Percentiles rank a stretch among this genome's conserved stretches.
Conservation (phyloP, 2,888 invertebrate species). For the Epistrophe grossulariae region DNA sequence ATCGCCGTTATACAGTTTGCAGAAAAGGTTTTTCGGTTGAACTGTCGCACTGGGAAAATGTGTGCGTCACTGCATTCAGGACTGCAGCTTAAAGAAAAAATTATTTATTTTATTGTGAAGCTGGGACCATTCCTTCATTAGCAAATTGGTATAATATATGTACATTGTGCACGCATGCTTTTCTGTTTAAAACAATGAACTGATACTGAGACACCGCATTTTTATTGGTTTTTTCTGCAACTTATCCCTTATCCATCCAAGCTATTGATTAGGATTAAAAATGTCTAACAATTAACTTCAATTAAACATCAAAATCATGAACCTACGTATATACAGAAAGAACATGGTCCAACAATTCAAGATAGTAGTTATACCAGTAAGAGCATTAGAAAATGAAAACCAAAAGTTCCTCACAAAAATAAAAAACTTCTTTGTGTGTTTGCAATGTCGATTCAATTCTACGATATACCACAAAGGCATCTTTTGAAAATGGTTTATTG, state of each 20-base stretch:
- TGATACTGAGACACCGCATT: neutral
- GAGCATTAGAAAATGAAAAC: conserved; percentile 18
- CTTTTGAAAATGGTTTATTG: conserved; percentile 44
- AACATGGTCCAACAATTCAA: conserved; percentile 30
- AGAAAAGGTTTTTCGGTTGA: too few relatives aligned
- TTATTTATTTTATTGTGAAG: too few relatives aligned
- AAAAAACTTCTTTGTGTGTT: neutral
- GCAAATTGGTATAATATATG: too few relatives aligned
- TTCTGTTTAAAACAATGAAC: neutral
- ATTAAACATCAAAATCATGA: conserved; percentile 37
- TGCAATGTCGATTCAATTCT: neutral
- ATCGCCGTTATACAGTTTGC: too few relatives aligned
- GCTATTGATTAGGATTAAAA: neutral
- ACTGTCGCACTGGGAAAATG: too few relatives aligned
- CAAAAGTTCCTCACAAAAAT: neutral
- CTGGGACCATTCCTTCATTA: too few relatives aligned
- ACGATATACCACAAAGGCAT: conserved; percentile 1
- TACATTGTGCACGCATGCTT: neutral
- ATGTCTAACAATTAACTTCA: conserved; percentile 53
- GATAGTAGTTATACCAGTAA: neutral
- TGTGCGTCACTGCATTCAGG: too few relatives aligned
- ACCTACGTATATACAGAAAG: neutral
- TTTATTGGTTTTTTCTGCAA: neutral
- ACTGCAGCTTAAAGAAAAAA: too few relatives aligned
- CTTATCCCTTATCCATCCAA: neutral